Base-by-base conservation (phyloP, 2,888 invertebrate genomes). In the Pammene fasciana region DNA sequence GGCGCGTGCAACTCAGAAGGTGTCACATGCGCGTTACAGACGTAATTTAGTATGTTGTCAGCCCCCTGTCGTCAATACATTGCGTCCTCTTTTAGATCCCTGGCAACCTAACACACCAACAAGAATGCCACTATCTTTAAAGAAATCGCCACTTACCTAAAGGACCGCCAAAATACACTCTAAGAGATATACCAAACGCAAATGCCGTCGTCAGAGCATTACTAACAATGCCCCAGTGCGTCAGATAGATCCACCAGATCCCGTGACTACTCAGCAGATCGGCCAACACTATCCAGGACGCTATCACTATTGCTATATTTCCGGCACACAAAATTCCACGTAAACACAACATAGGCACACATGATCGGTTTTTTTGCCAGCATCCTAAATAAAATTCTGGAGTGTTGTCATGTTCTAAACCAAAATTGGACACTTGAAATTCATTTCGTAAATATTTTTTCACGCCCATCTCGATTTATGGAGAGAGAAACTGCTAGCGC, bases 211-310 rank as follows among this genome's bases (percentile, higher is more conserved):
- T 79, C 0, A 83, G 67, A 5, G 86, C 80, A 50, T 86, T 89
- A 1, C 87, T 73, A 0, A 87, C 0, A 0, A 90, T 67, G 0
- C 91, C 91, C 91, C 91, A 92, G 71, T 90, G 89, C 10, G 91
- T 92, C 74, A 92, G 75, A 62, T 82, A 91, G 71, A 89, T 85
- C n/a, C 81, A 82, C 90, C 90, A 90, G 61, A 74, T 78, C 0
- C 77, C 77, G 0, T 81, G 70, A 0, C 61, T 26, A 5, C 76
- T 59, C 0, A 60, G n/a, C 8, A 18, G 14, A 0, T 68, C 46
- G 3, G 77, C 81, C 26, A 90, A 43, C 1, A 83, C 72, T 36
- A 56, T 38, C 41, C 83, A 72, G 0, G 90, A 90, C 1, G 86
- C 26, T 8, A 88, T 41, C 26, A 86, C 11, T 36, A 84, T 90